These are phyloP conservation scores for Polydrusus pterygomalis DNA, from an alignment of 2,888 invertebrate species.

Conservation along the genomic window DNA sequence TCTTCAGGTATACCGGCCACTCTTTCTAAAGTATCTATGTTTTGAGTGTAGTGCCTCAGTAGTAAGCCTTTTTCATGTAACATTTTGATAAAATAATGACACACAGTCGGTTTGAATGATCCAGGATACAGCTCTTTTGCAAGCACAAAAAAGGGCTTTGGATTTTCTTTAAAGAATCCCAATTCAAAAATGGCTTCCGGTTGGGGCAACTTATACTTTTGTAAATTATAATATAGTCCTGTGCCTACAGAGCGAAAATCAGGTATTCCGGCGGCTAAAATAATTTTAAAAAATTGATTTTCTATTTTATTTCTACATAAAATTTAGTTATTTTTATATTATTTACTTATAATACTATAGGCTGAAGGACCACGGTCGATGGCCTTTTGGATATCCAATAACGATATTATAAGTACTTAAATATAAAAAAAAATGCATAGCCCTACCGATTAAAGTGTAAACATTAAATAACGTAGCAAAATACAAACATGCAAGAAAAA, in stretches of 20 bases:
- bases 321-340: too few species aligned
- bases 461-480: too few species aligned
- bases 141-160: slow-evolving; percentile 93
- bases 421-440: too few species aligned
- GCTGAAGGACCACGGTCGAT: too few species aligned
- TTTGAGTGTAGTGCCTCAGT: slow-evolving; percentile 88
- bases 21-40: slow-evolving; percentile 95
- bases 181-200: slow-evolving; percentile 96
- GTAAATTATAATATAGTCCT: slow-evolving; percentile 93
- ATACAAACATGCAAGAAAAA: too few species aligned
- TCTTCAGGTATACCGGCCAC: slow-evolving; percentile 88
- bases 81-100: slow-evolving; percentile 93
- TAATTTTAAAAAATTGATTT: not conserved
- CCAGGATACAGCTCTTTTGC: slow-evolving; percentile 94
- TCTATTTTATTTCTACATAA: too few species aligned
- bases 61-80: slow-evolving; percentile 88
- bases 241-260: slow-evolving; percentile 96
- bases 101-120: slow-evolving; percentile 89
- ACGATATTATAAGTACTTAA: too few species aligned
- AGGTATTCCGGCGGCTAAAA: slow-evolving; percentile 93
- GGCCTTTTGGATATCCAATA: too few species aligned
- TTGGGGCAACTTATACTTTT: slow-evolving; percentile 92
- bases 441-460: too few species aligned
- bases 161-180: slow-evolving; percentile 89
- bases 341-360: too few species aligned